Evolutionary conservation across 2,888 invertebrate species (phyloP).

Genomic region (Oligia latruncula): DNA sequence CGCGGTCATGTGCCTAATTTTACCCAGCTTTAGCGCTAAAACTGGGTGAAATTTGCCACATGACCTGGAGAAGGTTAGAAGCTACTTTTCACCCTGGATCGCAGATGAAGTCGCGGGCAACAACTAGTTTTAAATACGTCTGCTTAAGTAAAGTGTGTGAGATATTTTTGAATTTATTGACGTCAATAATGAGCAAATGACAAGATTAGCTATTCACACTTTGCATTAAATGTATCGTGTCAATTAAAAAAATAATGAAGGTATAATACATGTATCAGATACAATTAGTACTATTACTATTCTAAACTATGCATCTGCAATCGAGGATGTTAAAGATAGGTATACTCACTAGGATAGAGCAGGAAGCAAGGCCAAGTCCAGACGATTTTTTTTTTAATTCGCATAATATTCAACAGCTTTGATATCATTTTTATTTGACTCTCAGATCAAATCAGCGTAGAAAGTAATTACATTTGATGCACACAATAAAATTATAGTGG

Average conservation of each 20-base stretch:
- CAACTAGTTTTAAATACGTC: neutral
- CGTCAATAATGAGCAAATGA: neutral
- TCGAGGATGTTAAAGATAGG: neutral
- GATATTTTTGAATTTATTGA: neutral
- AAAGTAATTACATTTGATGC: conserved; percentile 60
- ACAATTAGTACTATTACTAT: conserved; percentile 7
- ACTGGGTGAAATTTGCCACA: neutral
- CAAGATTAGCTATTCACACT: neutral
- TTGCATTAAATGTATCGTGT: neutral
- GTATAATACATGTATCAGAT: neutral
- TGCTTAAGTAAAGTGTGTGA: too few species aligned
- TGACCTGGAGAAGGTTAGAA: neutral
- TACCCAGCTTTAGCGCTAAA: neutral
- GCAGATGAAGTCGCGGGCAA: neutral
- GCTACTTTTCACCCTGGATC: neutral
- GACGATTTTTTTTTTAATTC: conserved; percentile 5
- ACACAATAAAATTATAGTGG: conserved; percentile 50
- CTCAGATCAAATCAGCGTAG: conserved; percentile 42
- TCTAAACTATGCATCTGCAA: neutral
- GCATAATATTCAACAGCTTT: conserved; percentile 2
- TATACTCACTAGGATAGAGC: neutral
- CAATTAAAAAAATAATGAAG: neutral
- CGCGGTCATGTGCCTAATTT: too few species aligned
- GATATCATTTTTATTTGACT: conserved; percentile 23
- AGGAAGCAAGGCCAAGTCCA: neutral